These are phyloP conservation scores for Crotalus adamanteus DNA, from an alignment of 2,797 vertebrate genomes.

Conservation along the genomic window DNA sequence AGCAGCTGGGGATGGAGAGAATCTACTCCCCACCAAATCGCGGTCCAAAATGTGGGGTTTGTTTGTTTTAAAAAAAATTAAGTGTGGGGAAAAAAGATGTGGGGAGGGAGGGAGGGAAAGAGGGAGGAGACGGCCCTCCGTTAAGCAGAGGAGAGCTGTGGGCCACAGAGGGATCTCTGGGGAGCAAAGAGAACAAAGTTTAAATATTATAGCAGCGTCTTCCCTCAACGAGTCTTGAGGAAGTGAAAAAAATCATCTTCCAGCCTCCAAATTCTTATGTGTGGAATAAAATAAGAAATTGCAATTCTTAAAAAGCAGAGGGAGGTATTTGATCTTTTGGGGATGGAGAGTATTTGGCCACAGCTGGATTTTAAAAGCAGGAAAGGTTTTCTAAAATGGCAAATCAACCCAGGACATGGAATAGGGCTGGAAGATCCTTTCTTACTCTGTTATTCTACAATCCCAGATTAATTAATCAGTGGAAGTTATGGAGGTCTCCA, in stretches of 20 bases:
- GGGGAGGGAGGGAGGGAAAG: background rate
- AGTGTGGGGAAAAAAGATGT: background rate
- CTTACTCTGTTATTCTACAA: background rate
- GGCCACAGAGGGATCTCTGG: background rate
- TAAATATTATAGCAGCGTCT: background rate
- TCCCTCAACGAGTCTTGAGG: background rate
- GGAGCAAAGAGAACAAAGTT: constrained; percentile 11
- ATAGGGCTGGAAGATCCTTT: background rate
- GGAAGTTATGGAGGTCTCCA: too few relatives aligned
- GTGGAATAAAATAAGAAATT: background rate
- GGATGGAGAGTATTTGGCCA: background rate
- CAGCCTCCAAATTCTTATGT: background rate
- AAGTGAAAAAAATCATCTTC: background rate
- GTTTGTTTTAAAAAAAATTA: constrained; percentile 26
- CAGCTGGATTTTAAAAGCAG: background rate
- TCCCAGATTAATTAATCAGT: background rate
- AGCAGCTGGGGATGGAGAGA: constrained; percentile 58
- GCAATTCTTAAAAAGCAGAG: background rate
- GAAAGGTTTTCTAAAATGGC: background rate
- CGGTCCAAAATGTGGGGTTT: constrained; percentile 2
- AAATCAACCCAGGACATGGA: background rate
- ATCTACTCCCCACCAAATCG: constrained; percentile 25
- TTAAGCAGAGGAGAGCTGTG: background rate
- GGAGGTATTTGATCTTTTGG: background rate
- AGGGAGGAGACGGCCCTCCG: background rate